Evolutionary conservation across 2,113 vertebrate species (phyloP).

Genomic region (Malurus alboscapulatus): DNA sequence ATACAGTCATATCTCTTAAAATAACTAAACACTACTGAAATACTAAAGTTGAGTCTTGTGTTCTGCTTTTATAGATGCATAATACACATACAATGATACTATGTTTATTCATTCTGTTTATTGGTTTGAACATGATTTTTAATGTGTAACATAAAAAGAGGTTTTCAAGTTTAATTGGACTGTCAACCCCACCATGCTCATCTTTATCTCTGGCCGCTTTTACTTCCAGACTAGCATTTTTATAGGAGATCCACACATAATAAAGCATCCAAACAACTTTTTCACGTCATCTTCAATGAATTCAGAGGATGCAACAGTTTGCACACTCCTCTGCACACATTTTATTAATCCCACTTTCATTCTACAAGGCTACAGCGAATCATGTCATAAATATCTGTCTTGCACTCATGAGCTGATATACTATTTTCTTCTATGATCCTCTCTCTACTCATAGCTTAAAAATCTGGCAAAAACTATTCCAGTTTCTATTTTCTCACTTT

Average conservation of each 20-base stretch:
- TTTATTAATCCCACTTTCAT: slow-evolving; percentile 55
- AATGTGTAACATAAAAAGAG: slow-evolving; percentile 58
- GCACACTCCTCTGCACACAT: slow-evolving; percentile 34
- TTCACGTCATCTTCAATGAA: slow-evolving; percentile 67
- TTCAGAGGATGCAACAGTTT: slow-evolving; percentile 67
- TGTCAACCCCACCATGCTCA: slow-evolving; percentile 15
- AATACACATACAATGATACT: background rate
- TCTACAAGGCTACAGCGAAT: slow-evolving; percentile 34
- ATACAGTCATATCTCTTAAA: background rate
- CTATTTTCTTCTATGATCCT: slow-evolving; percentile 26
- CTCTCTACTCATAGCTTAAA: slow-evolving; percentile 31
- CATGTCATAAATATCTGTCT: slow-evolving; percentile 60
- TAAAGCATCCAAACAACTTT: slow-evolving; percentile 75
- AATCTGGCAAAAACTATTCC: slow-evolving; percentile 12
- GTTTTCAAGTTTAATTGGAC: slow-evolving; percentile 65
- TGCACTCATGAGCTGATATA: slow-evolving; percentile 27
- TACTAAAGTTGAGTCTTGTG: background rate
- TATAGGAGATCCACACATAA: slow-evolving; percentile 52
- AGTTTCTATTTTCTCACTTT: slow-evolving; percentile 10
- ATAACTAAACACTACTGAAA: slow-evolving; percentile 1
- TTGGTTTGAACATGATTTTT: slow-evolving; percentile 34
- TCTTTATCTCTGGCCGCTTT: slow-evolving; percentile 46
- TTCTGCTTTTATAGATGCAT: background rate
- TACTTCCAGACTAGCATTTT: slow-evolving; percentile 32
- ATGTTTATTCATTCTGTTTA: slow-evolving; percentile 54